phyloP scores from a whole-genome alignment of 2,797 vertebrate species.

The Halcyon smyrnensis region DNA sequence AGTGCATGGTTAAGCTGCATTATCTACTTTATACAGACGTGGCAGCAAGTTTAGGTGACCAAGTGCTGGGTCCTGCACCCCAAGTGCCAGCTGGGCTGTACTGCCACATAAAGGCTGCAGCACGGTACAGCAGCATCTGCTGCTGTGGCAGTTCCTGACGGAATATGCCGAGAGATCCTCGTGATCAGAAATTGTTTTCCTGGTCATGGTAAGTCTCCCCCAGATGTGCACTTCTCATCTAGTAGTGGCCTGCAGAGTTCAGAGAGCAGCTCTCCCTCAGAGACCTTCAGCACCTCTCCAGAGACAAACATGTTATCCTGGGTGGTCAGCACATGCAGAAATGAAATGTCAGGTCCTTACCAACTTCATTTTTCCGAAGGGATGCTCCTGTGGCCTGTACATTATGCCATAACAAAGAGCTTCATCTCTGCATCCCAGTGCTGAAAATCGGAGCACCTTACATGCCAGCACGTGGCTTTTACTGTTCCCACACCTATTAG shows the following conservation, averaged over 20 bases:
- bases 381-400: neutral
- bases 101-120: conserved; percentile 46
- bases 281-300: neutral
- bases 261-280: neutral
- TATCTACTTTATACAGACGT: neutral
- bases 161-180: neutral
- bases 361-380: neutral
- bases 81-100: conserved; percentile 1
- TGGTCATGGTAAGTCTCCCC: neutral
- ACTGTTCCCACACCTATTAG: neutral
- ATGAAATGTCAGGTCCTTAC: neutral
- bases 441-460: neutral
- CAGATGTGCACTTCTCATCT: neutral
- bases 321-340: neutral
- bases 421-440: neutral
- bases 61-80: neutral
- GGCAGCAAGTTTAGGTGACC: neutral
- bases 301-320: neutral
- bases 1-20: neutral
- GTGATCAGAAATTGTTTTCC: neutral
- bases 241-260: neutral
- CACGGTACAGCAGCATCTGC: neutral
- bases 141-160: neutral
- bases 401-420: neutral
- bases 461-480: neutral